Percentiles rank a stretch among this genome's conserved stretches.
Conservation (phyloP, 2,113 vertebrate species). For the Brachyhypopomus gauderio region DNA sequence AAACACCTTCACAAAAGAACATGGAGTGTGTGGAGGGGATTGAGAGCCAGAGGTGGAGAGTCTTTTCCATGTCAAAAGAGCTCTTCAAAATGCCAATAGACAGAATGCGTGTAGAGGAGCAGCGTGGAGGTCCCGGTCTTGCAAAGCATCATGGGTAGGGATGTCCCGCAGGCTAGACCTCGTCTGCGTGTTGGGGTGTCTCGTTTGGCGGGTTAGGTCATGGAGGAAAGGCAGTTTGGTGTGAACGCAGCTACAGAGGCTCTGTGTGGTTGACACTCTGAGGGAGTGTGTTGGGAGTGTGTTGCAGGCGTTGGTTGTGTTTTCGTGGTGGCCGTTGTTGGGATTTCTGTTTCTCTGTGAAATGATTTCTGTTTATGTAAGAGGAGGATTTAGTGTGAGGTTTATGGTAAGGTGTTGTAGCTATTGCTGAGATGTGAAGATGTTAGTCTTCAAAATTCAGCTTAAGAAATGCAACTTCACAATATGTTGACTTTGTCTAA, state of each 20-base stretch:
- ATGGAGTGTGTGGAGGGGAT: constrained; percentile 5
- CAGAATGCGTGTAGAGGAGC: constrained; percentile 27
- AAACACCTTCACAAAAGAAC: constrained; percentile 29
- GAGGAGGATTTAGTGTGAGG: constrained; percentile 3
- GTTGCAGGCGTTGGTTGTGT: neutral
- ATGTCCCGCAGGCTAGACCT: constrained; percentile 15
- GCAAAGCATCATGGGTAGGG: constrained; percentile 54
- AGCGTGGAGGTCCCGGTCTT: constrained; percentile 39
- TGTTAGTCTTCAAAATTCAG: too few species aligned
- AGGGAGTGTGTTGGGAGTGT: constrained; percentile 21
- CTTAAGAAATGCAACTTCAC: neutral
- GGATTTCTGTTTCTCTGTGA: constrained; percentile 24
- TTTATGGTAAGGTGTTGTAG: neutral
- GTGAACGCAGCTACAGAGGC: constrained; percentile 39
- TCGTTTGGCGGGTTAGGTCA: constrained; percentile 54
- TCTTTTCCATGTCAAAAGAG: constrained; percentile 51
- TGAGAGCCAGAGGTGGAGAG: neutral
- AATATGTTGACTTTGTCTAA: neutral
- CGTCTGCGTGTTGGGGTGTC: too few species aligned
- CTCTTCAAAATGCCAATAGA: constrained; percentile 30
- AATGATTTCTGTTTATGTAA: constrained; percentile 11
- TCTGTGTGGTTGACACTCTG: constrained; percentile 34
- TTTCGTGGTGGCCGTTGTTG: constrained; percentile 14
- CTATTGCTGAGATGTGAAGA: neutral
- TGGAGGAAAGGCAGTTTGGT: constrained; percentile 50